A percentile compares a stretch with the other conserved stretches of the same genome.
These are phyloP conservation scores for Dermolepida albohirtum DNA, from an alignment of 2,888 invertebrate genomes.

Conservation along the genomic window DNA sequence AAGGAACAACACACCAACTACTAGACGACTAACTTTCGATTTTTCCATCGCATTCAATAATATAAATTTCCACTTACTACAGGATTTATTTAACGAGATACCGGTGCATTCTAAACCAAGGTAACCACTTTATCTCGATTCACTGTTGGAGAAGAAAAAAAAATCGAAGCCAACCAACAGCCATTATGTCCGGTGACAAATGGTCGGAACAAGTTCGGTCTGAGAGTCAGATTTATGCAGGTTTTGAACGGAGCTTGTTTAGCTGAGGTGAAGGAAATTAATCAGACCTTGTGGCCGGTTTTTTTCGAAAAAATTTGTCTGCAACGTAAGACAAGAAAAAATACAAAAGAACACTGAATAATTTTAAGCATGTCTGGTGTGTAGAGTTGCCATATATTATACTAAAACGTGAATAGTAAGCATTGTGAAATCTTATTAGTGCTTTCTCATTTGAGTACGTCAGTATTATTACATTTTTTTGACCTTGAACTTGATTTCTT, in stretches of 20 bases:
- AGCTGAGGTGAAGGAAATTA: constrained; percentile 48
- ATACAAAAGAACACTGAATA: constrained; percentile 11
- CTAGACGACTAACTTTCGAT: constrained; percentile 25
- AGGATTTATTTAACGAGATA: constrained; percentile 41
- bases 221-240: constrained; percentile 53
- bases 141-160: constrained; percentile 37
- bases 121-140: constrained; percentile 43
- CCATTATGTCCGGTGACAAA: constrained; percentile 53
- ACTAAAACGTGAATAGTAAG: constrained; percentile 20
- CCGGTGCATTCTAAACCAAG: constrained; percentile 36
- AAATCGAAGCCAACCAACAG: constrained; percentile 37
- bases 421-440: constrained; percentile 9
- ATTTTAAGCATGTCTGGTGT: constrained; percentile 19
- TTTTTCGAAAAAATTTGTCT: constrained; percentile 25
- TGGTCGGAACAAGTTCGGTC: constrained; percentile 50
- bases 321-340: constrained; percentile 21
- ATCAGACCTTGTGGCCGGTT: constrained; percentile 47
- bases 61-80: constrained; percentile 37
- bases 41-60: constrained; percentile 36
- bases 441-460: constrained; percentile 16
- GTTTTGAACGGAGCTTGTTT: constrained; percentile 50
- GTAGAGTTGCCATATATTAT: constrained; percentile 6
- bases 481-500: constrained; percentile 46
- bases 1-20: constrained; percentile 5
- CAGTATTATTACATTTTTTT: constrained; percentile 37